Percentiles rank a stretch among this genome's conserved stretches.
Conservation (phyloP, 2,888 invertebrate species). For the Lathronympha strigana region DNA sequence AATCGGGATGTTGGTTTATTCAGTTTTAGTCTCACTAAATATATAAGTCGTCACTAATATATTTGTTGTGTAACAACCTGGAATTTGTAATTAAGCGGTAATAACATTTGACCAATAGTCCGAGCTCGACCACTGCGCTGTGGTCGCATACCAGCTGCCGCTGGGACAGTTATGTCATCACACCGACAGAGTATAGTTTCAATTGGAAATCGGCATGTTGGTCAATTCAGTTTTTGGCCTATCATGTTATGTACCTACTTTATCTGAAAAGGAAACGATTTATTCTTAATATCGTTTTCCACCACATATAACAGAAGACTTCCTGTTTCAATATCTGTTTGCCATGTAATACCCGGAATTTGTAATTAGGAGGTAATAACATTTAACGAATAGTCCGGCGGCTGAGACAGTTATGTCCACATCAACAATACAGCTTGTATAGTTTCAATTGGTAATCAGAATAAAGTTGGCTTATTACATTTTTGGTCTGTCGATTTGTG, state of each 20-base stretch:
- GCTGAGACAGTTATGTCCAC: background rate
- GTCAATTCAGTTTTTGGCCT: background rate
- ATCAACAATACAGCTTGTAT: background rate
- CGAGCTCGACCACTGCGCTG: slow-evolving; percentile 52
- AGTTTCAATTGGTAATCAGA: background rate
- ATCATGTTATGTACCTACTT: too few species aligned
- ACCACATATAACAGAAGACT: too few species aligned
- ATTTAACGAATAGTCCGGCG: slow-evolving; percentile 41
- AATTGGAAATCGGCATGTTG: slow-evolving; percentile 4
- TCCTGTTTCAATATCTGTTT: too few species aligned
- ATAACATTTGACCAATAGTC: slow-evolving; percentile 43
- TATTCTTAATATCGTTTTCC: too few species aligned
- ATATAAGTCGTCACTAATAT: too few species aligned
- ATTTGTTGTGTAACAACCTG: background rate
- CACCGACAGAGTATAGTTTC: slow-evolving; percentile 45
- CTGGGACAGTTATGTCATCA: slow-evolving; percentile 58
- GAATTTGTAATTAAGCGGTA: slow-evolving; percentile 32
- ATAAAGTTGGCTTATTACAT: background rate
- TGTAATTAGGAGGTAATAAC: slow-evolving; percentile 30
- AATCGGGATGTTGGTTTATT: too few species aligned
- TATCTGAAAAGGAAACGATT: too few species aligned
- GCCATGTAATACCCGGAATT: slow-evolving; percentile 13
- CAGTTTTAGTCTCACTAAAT: too few species aligned
- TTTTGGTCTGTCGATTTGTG: background rate
- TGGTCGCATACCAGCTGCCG: slow-evolving; percentile 54